phyloP scores from a whole-genome alignment of 2,888 invertebrate species.

The Agrochola lychnidis region DNA sequence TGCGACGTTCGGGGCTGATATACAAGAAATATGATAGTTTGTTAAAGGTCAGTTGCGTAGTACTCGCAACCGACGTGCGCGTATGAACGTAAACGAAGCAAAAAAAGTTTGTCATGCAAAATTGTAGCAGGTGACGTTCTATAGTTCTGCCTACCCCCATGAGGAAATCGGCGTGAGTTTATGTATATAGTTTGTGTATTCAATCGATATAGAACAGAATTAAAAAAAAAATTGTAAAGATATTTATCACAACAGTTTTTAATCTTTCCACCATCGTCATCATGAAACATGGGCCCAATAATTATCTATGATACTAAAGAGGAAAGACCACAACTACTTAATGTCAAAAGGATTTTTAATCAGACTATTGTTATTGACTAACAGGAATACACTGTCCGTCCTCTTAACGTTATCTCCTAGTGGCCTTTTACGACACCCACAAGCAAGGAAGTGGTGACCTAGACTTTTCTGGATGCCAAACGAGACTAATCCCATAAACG shows the following conservation, averaged over 20 bases:
- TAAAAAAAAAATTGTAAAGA: too few species aligned
- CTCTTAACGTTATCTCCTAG: background rate
- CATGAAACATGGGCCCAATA: background rate
- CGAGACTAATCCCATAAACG: constrained; percentile 4
- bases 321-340: background rate
- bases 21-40: too few species aligned
- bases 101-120: too few species aligned
- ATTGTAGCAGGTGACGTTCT: too few species aligned
- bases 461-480: background rate
- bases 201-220: too few species aligned
- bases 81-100: too few species aligned
- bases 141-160: too few species aligned
- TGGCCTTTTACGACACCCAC: constrained; percentile 30
- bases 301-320: background rate
- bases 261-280: background rate
- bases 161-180: too few species aligned
- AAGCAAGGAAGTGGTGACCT: constrained; percentile 36
- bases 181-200: too few species aligned
- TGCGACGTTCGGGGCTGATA: background rate
- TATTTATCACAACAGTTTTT: too few species aligned
- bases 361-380: background rate
- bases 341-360: background rate
- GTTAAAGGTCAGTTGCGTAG: too few species aligned
- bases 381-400: background rate
- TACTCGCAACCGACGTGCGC: too few species aligned